phyloP scores from a whole-genome alignment of 2,113 vertebrate genomes.

The Petaurus breviceps region DNA sequence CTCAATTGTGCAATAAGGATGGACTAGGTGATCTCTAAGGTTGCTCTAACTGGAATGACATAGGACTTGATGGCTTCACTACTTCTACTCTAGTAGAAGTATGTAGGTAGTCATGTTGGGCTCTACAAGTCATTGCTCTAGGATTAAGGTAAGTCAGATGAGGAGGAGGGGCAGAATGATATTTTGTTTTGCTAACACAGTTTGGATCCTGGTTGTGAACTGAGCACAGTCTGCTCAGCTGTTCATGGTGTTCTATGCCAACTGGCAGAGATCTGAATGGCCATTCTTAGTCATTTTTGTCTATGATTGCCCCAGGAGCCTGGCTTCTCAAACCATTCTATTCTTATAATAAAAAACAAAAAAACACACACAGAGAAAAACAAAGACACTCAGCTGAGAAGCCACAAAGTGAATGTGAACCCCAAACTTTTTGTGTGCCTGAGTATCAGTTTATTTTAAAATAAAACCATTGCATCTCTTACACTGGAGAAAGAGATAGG shows the following conservation, averaged over 20 bases:
- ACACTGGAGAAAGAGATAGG: conserved; percentile 54
- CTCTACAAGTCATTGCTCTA: background rate
- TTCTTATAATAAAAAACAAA: conserved; percentile 73
- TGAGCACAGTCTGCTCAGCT: background rate
- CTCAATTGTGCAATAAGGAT: background rate
- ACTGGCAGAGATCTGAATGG: conserved; percentile 36
- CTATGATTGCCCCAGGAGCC: conserved; percentile 20
- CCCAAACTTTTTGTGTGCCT: conserved; percentile 80
- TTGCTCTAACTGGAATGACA: background rate
- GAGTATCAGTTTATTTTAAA: conserved; percentile 80
- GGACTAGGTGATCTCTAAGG: background rate
- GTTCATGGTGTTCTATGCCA: background rate
- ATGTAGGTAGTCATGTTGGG: background rate
- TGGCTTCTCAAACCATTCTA: conserved; percentile 44
- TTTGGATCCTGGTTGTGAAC: background rate
- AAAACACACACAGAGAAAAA: conserved; percentile 72
- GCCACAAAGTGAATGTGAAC: conserved; percentile 79
- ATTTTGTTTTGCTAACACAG: background rate
- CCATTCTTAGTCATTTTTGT: background rate
- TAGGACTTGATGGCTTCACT: background rate
- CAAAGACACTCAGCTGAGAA: conserved; percentile 79
- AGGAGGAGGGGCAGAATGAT: background rate
- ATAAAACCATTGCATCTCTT: conserved; percentile 68
- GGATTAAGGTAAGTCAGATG: background rate
- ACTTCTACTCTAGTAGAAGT: background rate